A percentile compares a stretch with the other conserved stretches of the same genome.
Evolutionary conservation across 2,113 vertebrate genomes (phyloP).

Genomic region (Plestiodon gilberti): DNA sequence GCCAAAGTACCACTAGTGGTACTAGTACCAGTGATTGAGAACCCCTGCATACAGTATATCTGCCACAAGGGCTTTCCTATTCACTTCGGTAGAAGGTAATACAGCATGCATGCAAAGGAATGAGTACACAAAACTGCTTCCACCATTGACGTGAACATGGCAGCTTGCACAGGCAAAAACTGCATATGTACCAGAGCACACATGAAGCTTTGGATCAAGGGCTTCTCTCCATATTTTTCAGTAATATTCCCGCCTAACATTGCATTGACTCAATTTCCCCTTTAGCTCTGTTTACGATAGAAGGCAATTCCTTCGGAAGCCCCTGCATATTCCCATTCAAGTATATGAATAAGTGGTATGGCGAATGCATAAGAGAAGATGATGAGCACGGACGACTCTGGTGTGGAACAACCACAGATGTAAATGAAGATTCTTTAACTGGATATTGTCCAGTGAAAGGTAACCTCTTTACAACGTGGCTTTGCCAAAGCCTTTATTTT

Average conservation of each 20-base stretch:
- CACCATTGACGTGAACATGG: neutral
- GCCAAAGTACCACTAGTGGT: too few relatives aligned
- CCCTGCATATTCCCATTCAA: conserved; percentile 92
- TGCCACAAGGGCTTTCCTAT: neutral
- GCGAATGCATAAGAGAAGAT: conserved; percentile 81
- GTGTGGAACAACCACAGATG: conserved; percentile 88
- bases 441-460: conserved; percentile 88
- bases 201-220: neutral
- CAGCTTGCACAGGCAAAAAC: neutral
- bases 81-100: neutral
- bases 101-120: neutral
- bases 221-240: neutral
- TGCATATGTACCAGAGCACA: accelerated
- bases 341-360: conserved; percentile 78
- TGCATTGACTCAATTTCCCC: conserved; percentile 25
- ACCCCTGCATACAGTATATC: too few relatives aligned
- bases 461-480: conserved; percentile 65
- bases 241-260: neutral
- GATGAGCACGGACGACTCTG: conserved; percentile 70
- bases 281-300: conserved; percentile 84
- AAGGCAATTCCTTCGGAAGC: conserved; percentile 86
- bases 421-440: conserved; percentile 76
- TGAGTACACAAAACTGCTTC: neutral
- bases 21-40: too few relatives aligned
- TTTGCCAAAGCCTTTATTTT: too few relatives aligned